Conservation (phyloP, 2,113 vertebrate genomes). For the Alethe castanea region DNA sequence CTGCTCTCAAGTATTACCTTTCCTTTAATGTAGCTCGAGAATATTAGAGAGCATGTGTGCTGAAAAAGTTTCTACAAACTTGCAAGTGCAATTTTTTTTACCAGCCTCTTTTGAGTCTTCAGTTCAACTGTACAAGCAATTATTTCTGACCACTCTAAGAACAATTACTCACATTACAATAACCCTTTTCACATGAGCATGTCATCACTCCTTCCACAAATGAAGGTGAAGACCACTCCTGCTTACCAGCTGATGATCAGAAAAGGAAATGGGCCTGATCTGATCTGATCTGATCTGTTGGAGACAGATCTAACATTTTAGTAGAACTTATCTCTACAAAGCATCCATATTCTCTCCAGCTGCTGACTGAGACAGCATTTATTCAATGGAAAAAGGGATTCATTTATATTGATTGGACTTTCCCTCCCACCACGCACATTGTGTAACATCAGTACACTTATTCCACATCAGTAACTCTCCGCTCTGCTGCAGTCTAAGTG, state of each 20-base stretch:
- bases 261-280: background rate
- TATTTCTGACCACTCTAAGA: background rate
- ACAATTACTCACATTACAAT: background rate
- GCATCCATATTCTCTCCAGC: background rate
- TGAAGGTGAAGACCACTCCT: background rate
- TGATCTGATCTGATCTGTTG: background rate
- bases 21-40: background rate
- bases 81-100: background rate
- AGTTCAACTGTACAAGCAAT: background rate
- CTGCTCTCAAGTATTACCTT: background rate
- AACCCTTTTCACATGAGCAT: background rate
- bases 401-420: conserved; percentile 1
- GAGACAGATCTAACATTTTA: background rate
- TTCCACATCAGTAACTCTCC: background rate
- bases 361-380: background rate
- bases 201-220: accelerated
- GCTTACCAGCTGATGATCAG: background rate
- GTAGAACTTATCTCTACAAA: background rate
- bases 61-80: background rate
- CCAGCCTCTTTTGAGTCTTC: background rate
- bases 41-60: background rate
- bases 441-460: conserved; percentile 1
- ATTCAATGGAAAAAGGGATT: conserved; percentile 29
- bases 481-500: background rate
- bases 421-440: background rate